Base-by-base conservation (phyloP, 2,797 vertebrate species). In the Parambassis ranga region DNA sequence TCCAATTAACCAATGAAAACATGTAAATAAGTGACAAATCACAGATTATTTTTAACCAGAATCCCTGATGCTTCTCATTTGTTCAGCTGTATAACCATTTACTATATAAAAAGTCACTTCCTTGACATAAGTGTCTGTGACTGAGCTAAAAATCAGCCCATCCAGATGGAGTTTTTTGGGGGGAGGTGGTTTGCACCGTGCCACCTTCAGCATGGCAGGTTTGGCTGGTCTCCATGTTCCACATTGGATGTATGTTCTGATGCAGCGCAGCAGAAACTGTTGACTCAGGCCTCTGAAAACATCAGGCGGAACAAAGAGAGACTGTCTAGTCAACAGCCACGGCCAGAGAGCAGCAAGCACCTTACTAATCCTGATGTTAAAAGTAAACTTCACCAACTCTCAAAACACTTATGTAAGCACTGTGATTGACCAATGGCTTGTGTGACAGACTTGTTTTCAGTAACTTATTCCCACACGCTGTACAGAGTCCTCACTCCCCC, bases 261-360 rank as follows among this genome's bases (percentile, higher is more conserved):
- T 59, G 82, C 74, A 83, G 75, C 27, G 23, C 79, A 75, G 79
- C 82, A 82, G 71, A 90, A 87, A 71, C 20, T 89, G 90, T 90
- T 87, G 84, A 86, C 84, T 90, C 81, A 77, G 83, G 20, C 14
- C 67, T 87, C 75, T 81, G 36, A 87, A 90, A 90, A 88, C 86
- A 90, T 65, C 66, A 53, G 69, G 68, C 74, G 20, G 75, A 49
- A 90, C 85, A 90, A 83, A 87, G 81, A 83, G 63, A 47, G 80
- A 50, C 82, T 89, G 87, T 90, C 85, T 72, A 31, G 71, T 82
- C 75, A 82, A 74, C 74, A 66, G 53, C 70, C 65, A 1, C 16
- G 14, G 58, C 46, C 68, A 63, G 72, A 70, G 71, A 82, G 72
- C 84, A 60, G 75, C 62, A 24, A 77, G 77, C 83, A 81, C 79